A percentile compares a stretch with the other conserved stretches of the same genome.
These are phyloP conservation scores for Knipowitschia caucasica DNA, from an alignment of 2,797 vertebrate species.

Conservation along the genomic window DNA sequence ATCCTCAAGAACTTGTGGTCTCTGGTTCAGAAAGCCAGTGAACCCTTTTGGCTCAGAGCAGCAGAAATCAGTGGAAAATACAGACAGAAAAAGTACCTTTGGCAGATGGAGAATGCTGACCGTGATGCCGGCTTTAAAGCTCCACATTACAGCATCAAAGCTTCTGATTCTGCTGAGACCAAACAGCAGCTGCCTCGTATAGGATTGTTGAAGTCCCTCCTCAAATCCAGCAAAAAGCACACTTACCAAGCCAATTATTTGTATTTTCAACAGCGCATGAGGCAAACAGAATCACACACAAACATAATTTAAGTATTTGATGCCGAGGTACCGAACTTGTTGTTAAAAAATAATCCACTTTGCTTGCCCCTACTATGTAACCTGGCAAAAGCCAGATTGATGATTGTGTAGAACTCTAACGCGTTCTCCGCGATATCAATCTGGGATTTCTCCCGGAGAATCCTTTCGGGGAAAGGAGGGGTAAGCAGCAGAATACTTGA, in stretches of 20 bases:
- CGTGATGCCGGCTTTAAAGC: not conserved
- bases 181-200: not conserved
- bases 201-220: not conserved
- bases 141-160: not conserved
- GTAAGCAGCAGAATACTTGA: no score
- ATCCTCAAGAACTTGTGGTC: not conserved
- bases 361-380: no score
- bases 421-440: no score
- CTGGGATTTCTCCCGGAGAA: no score
- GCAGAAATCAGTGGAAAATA: not conserved
- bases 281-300: not conserved
- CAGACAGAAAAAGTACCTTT: not conserved
- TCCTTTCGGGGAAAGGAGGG: no score
- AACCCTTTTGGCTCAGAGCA: not conserved
- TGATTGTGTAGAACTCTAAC: no score
- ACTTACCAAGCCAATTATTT: not conserved
- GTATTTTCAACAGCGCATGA: not conserved
- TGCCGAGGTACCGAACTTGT: not conserved
- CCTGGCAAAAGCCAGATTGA: no score
- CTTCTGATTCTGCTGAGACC: not conserved
- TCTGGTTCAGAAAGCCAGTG: not conserved
- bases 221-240: not conserved
- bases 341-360: no score
- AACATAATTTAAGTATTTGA: not conserved
- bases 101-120: not conserved